Conservation (phyloP, 2,888 invertebrate species). For the Drosophila demipolita region DNA sequence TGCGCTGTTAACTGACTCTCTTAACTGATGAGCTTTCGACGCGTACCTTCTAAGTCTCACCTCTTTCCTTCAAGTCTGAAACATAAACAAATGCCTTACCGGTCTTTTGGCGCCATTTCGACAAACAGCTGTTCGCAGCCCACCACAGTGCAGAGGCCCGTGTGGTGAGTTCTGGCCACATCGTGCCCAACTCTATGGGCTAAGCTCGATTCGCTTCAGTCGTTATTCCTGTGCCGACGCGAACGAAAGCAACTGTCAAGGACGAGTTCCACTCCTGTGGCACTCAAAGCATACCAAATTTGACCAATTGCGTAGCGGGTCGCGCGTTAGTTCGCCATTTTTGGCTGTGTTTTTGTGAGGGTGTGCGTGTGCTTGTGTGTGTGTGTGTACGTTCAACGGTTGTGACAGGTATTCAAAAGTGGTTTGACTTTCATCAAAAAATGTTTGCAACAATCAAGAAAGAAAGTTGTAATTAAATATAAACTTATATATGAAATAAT, state of each 20-base stretch:
- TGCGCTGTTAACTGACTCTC: slow-evolving; percentile 56
- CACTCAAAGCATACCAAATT: slow-evolving; percentile 21
- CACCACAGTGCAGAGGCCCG: slow-evolving; percentile 52
- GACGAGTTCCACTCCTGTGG: slow-evolving; percentile 35
- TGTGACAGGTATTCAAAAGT: slow-evolving; percentile 48
- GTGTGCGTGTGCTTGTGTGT: slow-evolving; percentile 5
- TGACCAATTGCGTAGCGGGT: slow-evolving; percentile 29
- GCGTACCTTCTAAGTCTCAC: neutral
- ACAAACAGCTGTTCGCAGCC: slow-evolving; percentile 37
- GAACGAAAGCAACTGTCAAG: slow-evolving; percentile 59
- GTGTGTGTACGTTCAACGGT: slow-evolving; percentile 21
- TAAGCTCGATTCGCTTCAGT: slow-evolving; percentile 60
- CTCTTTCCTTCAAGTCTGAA: slow-evolving; percentile 6
- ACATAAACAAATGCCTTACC: slow-evolving; percentile 58
- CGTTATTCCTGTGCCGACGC: slow-evolving; percentile 74
- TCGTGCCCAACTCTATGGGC: slow-evolving; percentile 33
- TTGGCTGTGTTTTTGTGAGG: slow-evolving; percentile 34
- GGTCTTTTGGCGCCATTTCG: slow-evolving; percentile 58
- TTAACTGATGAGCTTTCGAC: slow-evolving; percentile 45
- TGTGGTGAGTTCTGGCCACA: slow-evolving; percentile 59
- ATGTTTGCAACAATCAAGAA: neutral
- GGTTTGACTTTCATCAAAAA: neutral
- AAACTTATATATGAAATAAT: neutral
- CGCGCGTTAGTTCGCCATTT: slow-evolving; percentile 17
- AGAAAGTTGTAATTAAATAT: neutral